Evolutionary conservation across 2,797 vertebrate genomes (phyloP).

Genomic region (Eleutherodactylus coqui): DNA sequence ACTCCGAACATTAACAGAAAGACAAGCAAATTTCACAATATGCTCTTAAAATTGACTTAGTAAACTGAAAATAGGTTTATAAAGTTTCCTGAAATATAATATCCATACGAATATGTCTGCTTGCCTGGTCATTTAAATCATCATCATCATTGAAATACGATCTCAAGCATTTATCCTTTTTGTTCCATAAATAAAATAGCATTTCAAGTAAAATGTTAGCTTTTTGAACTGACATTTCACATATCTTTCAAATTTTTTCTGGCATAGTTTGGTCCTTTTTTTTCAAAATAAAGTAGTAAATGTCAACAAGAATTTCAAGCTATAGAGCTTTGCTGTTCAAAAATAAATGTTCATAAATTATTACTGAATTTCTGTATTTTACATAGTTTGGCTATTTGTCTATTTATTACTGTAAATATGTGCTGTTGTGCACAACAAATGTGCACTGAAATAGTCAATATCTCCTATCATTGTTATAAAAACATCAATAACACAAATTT

Average conservation of each 20-base stretch:
- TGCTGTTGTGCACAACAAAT: neutral
- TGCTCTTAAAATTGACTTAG: neutral
- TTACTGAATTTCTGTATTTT: neutral
- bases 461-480: neutral
- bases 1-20: too few relatives aligned
- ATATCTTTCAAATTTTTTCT: slow-evolving; percentile 32
- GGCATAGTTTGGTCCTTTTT: slow-evolving; percentile 13
- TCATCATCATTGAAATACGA: neutral
- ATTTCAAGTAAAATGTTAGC: slow-evolving; percentile 37
- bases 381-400: neutral
- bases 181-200: slow-evolving; percentile 32
- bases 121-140: neutral
- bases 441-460: neutral
- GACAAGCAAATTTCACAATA: too few relatives aligned
- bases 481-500: neutral
- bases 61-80: neutral
- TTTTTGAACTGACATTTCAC: slow-evolving; percentile 48
- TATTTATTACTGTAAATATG: neutral
- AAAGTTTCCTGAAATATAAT: neutral
- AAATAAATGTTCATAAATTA: neutral
- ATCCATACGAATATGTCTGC: neutral
- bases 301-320: slow-evolving; percentile 36
- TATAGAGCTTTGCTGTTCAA: slow-evolving; percentile 22
- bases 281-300: slow-evolving; percentile 40
- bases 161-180: neutral